Conservation (phyloP, 2,113 vertebrate genomes). For the Anguilla rostrata region DNA sequence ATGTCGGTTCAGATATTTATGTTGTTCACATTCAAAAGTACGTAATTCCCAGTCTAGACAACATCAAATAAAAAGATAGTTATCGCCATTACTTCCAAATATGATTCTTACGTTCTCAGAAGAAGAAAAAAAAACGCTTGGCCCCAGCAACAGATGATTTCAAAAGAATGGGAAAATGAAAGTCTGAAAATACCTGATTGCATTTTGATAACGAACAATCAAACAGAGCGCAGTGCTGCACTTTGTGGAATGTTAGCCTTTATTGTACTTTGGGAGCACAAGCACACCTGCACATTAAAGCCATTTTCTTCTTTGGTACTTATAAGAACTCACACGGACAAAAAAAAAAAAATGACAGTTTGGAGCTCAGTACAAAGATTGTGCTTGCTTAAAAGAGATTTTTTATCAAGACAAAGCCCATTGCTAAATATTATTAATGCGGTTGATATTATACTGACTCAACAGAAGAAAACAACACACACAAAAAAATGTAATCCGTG, state of each 20-base stretch:
- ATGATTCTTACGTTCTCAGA: neutral
- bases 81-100: neutral
- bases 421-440: conserved; percentile 32
- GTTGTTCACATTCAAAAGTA: neutral
- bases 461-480: conserved; percentile 20
- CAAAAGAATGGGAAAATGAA: neutral
- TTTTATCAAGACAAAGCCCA: conserved; percentile 40
- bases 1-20: neutral
- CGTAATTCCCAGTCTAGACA: neutral
- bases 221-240: neutral
- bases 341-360: conserved; percentile 14
- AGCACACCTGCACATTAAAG: conserved; percentile 33
- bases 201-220: conserved; percentile 2
- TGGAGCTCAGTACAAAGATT: conserved; percentile 28
- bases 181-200: neutral
- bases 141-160: neutral
- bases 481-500: conserved; percentile 7
- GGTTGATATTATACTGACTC: conserved; percentile 34
- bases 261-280: conserved; percentile 11
- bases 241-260: neutral
- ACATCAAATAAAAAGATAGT: neutral
- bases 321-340: conserved; percentile 6
- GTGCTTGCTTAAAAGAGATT: conserved; percentile 32
- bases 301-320: conserved; percentile 29
- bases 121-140: neutral